These are phyloP conservation scores for Dolomedes plantarius DNA, from an alignment of 2,888 invertebrate genomes.

Conservation along the genomic window DNA sequence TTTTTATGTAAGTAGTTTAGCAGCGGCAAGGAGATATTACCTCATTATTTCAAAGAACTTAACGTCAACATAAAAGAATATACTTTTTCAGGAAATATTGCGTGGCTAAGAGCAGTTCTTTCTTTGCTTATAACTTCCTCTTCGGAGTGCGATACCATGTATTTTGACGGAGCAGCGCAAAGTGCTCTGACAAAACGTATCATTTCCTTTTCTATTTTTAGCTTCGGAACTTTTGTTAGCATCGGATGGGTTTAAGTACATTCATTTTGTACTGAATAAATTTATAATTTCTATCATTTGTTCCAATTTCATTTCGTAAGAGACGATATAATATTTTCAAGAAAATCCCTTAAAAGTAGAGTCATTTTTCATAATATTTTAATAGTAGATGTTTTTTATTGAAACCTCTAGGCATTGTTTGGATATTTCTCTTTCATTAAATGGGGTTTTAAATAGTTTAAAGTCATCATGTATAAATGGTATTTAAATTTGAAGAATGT, in stretches of 20 bases:
- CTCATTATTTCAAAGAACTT: neutral
- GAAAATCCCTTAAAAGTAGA: no score
- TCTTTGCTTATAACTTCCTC: constrained; percentile 5
- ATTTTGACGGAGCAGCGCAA: neutral
- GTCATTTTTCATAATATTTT: no score
- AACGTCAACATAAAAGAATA: neutral
- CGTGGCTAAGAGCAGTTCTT: constrained; percentile 12
- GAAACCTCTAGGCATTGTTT: no score
- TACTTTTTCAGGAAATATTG: constrained; percentile 18
- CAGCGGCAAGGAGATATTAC: neutral
- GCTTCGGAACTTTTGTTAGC: neutral
- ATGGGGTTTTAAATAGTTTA: no score
- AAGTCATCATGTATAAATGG: no score
- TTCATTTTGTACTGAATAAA: neutral
- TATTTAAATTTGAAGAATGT: no score
- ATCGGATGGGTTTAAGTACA: neutral
- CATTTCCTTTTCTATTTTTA: constrained; percentile 14
- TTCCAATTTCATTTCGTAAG: no score
- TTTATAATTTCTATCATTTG: neutral
- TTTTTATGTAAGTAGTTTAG: no score
- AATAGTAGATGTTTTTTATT: no score
- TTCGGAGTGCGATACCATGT: neutral
- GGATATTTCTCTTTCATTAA: no score
- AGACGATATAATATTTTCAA: no score
- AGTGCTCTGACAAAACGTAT: constrained; percentile 12